A percentile compares a stretch with the other conserved stretches of the same genome.
Evolutionary conservation across 1,140 invertebrate genomes (phyloP).

Genomic region (Brachionus sp.): DNA sequence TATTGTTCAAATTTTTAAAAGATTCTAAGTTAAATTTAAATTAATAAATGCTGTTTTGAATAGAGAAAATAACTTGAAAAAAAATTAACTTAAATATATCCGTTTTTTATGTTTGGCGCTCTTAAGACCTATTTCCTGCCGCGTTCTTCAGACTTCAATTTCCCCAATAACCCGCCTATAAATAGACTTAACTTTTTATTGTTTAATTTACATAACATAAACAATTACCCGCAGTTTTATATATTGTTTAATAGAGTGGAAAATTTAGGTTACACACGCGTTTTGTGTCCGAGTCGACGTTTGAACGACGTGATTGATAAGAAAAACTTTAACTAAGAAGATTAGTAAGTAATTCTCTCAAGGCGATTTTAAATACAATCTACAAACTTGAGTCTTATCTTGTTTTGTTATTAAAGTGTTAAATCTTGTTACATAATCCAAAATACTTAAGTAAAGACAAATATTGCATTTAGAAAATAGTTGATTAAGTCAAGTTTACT

Average conservation of each 20-base stretch:
- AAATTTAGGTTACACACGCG: background rate
- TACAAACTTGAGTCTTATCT: background rate
- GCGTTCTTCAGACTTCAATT: slow-evolving; percentile 1
- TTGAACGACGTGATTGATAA: background rate
- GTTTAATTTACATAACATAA: slow-evolving; percentile 6
- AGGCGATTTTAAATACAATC: background rate
- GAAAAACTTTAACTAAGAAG: background rate
- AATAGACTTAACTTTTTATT: background rate
- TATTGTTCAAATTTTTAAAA: background rate
- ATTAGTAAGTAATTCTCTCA: background rate
- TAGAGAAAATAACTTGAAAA: background rate
- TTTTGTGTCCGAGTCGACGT: background rate
- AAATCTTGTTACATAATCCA: background rate
- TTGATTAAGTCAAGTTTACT: background rate
- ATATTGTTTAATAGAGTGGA: background rate
- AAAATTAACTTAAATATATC: background rate
- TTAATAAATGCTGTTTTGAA: background rate
- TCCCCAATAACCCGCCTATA: background rate
- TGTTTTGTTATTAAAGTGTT: background rate
- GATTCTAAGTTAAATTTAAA: background rate
- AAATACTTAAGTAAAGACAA: slow-evolving; percentile 7
- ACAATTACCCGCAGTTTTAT: background rate
- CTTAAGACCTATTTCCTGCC: background rate
- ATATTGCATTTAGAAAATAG: background rate
- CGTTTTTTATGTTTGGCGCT: background rate